Evolutionary conservation across 2,888 invertebrate species (phyloP).

Genomic region (Mystacides longicornis): DNA sequence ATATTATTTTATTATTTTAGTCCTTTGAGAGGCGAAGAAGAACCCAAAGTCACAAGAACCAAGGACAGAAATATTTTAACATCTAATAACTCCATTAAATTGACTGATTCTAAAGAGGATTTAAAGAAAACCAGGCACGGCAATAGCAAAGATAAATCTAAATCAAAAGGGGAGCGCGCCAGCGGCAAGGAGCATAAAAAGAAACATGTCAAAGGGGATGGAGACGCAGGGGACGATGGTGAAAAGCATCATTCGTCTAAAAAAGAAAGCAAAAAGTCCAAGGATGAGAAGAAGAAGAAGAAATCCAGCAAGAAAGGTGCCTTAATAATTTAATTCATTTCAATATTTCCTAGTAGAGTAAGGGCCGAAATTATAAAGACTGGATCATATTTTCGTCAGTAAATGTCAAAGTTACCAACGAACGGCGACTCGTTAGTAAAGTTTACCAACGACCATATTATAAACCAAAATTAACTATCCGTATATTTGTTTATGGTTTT

Average conservation of each 20-base stretch:
- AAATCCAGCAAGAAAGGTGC: conserved; percentile 43
- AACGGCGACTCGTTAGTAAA: no score
- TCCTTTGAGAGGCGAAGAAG: conserved; percentile 30
- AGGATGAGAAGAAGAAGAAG: conserved; percentile 37
- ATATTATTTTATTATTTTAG: conserved; percentile 8
- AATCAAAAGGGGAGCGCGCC: conserved; percentile 24
- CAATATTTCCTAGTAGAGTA: no score
- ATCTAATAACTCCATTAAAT: conserved; percentile 23
- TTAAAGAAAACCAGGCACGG: conserved; percentile 27
- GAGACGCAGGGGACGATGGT: conserved; percentile 27
- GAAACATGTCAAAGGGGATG: conserved; percentile 5
- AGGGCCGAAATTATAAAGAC: no score
- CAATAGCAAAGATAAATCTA: conserved; percentile 35
- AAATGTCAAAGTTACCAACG: no score
- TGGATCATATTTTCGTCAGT: no score
- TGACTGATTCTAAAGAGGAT: conserved; percentile 28
- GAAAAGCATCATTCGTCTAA: conserved; percentile 33
- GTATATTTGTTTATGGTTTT: no score
- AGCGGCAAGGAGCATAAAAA: conserved; percentile 14
- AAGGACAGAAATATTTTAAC: conserved; percentile 31
- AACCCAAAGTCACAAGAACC: conserved; percentile 32
- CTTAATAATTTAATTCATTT: no score
- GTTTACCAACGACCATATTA: no score
- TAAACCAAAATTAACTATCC: no score
- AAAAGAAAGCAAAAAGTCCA: conserved; percentile 45